These are phyloP conservation scores for Bradysia coprophila DNA, from an alignment of 1,140 invertebrate genomes.

Conservation along the genomic window DNA sequence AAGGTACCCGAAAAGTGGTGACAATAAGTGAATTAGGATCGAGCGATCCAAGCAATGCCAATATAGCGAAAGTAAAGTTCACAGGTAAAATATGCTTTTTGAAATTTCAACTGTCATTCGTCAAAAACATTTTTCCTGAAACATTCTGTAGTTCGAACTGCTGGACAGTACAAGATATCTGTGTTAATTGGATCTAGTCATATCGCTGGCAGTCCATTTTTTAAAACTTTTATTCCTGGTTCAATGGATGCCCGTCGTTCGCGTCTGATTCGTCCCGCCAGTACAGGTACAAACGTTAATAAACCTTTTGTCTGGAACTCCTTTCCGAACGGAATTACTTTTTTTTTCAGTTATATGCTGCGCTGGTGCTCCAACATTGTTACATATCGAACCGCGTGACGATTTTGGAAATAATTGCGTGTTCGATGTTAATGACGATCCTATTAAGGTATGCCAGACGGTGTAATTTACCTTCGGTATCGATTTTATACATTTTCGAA, in stretches of 20 bases:
- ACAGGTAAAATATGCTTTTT: not conserved
- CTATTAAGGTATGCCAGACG: constrained; percentile 25
- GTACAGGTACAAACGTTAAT: no score
- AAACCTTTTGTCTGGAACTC: no score
- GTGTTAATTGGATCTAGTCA: constrained; percentile 50
- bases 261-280: constrained; percentile 67
- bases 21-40: constrained; percentile 72
- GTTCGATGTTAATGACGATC: constrained; percentile 40
- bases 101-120: not conserved
- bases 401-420: constrained; percentile 72
- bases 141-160: constrained; percentile 46
- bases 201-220: constrained; percentile 39
- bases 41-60: constrained; percentile 61
- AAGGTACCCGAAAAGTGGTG: constrained; percentile 60
- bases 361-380: constrained; percentile 49
- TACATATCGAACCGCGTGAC: constrained; percentile 76
- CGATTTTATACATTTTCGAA: constrained; percentile 3
- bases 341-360: constrained; percentile 76
- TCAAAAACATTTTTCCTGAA: not conserved
- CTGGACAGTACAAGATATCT: constrained; percentile 73
- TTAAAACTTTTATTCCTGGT: constrained; percentile 41
- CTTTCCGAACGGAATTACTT: no score
- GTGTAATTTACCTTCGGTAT: not conserved
- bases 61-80: constrained; percentile 75
- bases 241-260: constrained; percentile 69